These are phyloP conservation scores for Oeneis ivallda DNA, from an alignment of 2,888 invertebrate species.

Conservation along the genomic window DNA sequence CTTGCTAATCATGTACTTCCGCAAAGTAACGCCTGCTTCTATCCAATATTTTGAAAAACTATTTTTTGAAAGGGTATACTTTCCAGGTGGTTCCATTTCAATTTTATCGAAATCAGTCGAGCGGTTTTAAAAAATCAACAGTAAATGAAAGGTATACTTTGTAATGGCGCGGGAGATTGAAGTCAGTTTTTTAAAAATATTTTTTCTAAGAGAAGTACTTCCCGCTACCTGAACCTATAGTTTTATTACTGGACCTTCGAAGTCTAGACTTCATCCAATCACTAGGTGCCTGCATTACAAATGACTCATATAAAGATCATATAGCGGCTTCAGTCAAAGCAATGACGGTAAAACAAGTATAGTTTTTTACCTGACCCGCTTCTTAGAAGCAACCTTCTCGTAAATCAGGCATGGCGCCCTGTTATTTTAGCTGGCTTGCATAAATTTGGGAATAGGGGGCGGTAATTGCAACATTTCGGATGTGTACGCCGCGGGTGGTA, in stretches of 20 bases:
- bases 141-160: no score
- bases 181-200: no score
- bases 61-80: no score
- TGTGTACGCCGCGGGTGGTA: conserved; percentile 43
- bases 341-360: conserved; percentile 55
- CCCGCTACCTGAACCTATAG: background rate
- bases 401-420: conserved; percentile 78
- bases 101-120: no score
- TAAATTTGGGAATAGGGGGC: conserved; percentile 57
- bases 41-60: no score
- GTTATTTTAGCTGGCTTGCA: conserved; percentile 70
- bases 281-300: background rate
- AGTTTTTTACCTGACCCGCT: conserved; percentile 63
- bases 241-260: background rate
- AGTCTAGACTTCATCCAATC: conserved; percentile 8
- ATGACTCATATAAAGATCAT: conserved; percentile 17
- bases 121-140: no score
- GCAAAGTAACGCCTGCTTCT: no score
- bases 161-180: no score
- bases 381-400: conserved; percentile 68
- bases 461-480: conserved; percentile 44
- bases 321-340: conserved; percentile 30
- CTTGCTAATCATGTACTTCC: no score
- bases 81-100: no score
- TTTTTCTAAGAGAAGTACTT: background rate